Conservation (phyloP, 2,797 vertebrate genomes). For the Hirundo rustica region DNA sequence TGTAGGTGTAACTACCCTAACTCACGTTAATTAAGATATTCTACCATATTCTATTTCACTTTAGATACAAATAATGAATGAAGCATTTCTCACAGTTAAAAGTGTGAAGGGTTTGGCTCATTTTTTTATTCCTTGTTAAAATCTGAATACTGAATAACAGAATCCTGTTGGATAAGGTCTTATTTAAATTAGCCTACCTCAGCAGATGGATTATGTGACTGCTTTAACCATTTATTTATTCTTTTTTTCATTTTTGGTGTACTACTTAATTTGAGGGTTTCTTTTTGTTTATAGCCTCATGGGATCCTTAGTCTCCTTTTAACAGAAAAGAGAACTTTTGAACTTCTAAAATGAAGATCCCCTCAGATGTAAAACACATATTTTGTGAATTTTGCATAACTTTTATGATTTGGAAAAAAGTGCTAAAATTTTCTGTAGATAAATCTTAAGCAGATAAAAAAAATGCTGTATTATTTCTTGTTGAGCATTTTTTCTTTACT, state of each 20-base stretch:
- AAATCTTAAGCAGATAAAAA: slow-evolving; percentile 7
- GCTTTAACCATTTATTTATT: not conserved
- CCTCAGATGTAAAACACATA: not conserved
- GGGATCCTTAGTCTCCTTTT: not conserved
- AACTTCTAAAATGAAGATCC: not conserved
- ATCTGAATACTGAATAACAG: not conserved
- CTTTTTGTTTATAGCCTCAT: not conserved
- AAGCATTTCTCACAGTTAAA: not conserved
- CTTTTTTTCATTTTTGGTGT: not conserved
- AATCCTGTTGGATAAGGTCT: not conserved
- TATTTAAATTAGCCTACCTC: not conserved
- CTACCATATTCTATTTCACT: not conserved
- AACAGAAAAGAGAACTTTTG: not conserved
- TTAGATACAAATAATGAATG: not conserved
- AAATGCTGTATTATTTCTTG: not conserved
- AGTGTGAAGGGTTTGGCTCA: not conserved
- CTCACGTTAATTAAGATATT: not conserved
- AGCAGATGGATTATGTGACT: not conserved
- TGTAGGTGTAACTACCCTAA: not conserved
- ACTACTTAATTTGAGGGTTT: not conserved
- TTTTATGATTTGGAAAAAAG: not conserved
- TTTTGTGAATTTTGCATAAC: not conserved
- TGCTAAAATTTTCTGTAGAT: not conserved
- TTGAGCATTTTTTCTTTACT: slow-evolving; percentile 7
- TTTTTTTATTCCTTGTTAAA: not conserved